phyloP scores from a whole-genome alignment of 1,140 invertebrate genomes.

The Zaprionus tsacasi region DNA sequence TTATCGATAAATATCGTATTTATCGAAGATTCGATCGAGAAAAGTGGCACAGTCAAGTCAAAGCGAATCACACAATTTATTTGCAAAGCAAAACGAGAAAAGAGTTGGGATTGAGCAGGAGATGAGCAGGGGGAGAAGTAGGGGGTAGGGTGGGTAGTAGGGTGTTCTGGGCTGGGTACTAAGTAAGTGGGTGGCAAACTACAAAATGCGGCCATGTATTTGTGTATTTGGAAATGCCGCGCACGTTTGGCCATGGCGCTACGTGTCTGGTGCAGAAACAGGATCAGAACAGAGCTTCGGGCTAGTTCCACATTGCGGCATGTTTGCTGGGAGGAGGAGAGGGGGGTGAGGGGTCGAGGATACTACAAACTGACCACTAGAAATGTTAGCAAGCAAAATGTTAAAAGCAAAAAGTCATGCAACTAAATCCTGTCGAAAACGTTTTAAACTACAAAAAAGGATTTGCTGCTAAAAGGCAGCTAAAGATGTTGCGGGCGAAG shows the following conservation, averaged over 20 bases:
- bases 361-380: constrained; percentile 36
- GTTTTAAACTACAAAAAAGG: constrained; percentile 79
- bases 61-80: constrained; percentile 47
- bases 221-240: constrained; percentile 73
- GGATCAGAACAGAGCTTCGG: constrained; percentile 53
- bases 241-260: constrained; percentile 68
- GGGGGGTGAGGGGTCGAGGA: not conserved
- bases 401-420: constrained; percentile 80
- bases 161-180: not conserved
- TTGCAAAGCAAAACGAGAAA: constrained; percentile 4
- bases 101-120: not conserved
- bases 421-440: constrained; percentile 82
- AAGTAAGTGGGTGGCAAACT: constrained; percentile 54
- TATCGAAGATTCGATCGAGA: constrained; percentile 34
- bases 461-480: constrained; percentile 76
- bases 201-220: constrained; percentile 75
- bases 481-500: constrained; percentile 53
- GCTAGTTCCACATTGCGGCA: constrained; percentile 34
- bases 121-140: not conserved
- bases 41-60: constrained; percentile 36
- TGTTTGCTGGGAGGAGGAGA: not conserved
- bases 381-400: constrained; percentile 66
- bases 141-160: not conserved
- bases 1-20: constrained; percentile 20
- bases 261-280: constrained; percentile 70